phyloP scores from a whole-genome alignment of 1,140 invertebrate species.

The Temnothorax nylanderi region DNA sequence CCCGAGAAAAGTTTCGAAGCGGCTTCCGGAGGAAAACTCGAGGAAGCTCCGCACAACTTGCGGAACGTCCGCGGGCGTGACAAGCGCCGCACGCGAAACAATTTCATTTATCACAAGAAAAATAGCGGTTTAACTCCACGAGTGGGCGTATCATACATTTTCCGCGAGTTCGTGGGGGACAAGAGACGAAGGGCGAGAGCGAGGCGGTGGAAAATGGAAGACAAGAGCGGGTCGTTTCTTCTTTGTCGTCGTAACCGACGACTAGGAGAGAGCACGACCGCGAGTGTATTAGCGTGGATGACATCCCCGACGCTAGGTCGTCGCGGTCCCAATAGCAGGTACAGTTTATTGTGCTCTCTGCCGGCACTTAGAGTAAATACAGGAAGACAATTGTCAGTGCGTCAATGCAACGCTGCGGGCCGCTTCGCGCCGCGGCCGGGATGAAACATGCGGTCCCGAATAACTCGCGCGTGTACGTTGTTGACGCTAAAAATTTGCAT shows the following conservation, averaged over 20 bases:
- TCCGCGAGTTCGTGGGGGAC: constrained; percentile 30
- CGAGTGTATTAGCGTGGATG: constrained; percentile 65
- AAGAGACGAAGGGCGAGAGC: background rate
- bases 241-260: constrained; percentile 43
- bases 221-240: constrained; percentile 35
- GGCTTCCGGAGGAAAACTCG: constrained; percentile 42
- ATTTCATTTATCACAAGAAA: constrained; percentile 83
- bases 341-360: constrained; percentile 39
- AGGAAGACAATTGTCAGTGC: background rate
- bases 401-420: background rate
- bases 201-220: constrained; percentile 55
- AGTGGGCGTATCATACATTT: constrained; percentile 74
- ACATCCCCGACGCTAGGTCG: constrained; percentile 8
- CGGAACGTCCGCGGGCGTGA: constrained; percentile 56
- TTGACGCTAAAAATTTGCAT: constrained; percentile 45
- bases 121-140: constrained; percentile 80
- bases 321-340: constrained; percentile 17
- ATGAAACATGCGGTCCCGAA: constrained; percentile 33
- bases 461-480: constrained; percentile 13
- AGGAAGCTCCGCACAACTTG: constrained; percentile 38
- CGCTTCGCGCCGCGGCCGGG: background rate
- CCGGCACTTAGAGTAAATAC: constrained; percentile 39
- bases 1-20: constrained; percentile 61
- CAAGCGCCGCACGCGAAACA: constrained; percentile 71
- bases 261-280: constrained; percentile 9